Percentiles rank a stretch among this genome's conserved stretches.
Conservation (phyloP, 2,888 invertebrate genomes). For the Acleris literana region DNA sequence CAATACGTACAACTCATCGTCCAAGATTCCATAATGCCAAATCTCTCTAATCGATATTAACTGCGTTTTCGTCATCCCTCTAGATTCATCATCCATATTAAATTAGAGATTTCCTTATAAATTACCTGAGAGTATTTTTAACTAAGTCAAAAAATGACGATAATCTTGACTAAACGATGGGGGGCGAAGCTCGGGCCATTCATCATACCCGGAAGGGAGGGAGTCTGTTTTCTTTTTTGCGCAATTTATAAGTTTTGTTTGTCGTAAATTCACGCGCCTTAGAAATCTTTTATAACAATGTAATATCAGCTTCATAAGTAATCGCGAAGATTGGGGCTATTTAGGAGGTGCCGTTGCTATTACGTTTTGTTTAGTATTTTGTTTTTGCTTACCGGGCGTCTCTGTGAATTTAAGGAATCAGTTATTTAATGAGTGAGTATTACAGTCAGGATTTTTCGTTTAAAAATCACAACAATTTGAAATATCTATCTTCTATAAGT, state of each 20-base stretch:
- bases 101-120: slow-evolving; percentile 35
- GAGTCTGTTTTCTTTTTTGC: slow-evolving; percentile 14
- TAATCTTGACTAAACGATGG: slow-evolving; percentile 29
- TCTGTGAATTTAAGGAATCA: not conserved
- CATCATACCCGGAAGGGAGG: slow-evolving; percentile 2
- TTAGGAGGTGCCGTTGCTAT: not conserved
- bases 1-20: not conserved
- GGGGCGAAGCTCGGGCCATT: not conserved
- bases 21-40: slow-evolving; percentile 31
- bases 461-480: no score
- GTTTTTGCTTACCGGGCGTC: not conserved
- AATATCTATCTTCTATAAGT: no score
- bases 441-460: no score
- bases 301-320: slow-evolving; percentile 12
- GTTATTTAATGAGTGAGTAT: not conserved
- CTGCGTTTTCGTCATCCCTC: slow-evolving; percentile 17
- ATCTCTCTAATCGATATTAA: slow-evolving; percentile 45
- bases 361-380: not conserved
- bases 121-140: slow-evolving; percentile 31
- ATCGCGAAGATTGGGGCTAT: slow-evolving; percentile 8
- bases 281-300: slow-evolving; percentile 13
- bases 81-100: slow-evolving; percentile 31
- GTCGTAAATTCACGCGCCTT: slow-evolving; percentile 20
- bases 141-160: slow-evolving; percentile 25
- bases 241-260: slow-evolving; percentile 18